Conservation (phyloP, 2,113 vertebrate species). For the Tetrax tetrax region DNA sequence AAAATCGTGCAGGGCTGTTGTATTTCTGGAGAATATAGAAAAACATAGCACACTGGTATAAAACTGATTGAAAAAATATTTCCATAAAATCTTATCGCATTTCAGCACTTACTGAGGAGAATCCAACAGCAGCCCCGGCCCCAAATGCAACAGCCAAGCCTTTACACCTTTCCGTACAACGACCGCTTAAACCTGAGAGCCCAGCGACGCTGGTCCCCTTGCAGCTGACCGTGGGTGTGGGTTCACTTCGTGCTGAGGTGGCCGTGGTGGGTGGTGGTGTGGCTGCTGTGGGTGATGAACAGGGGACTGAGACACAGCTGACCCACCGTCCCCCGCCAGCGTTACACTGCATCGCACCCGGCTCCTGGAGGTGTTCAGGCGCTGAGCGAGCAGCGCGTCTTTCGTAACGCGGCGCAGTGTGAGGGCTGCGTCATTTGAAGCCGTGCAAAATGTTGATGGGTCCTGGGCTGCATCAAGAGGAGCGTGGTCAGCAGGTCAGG, state of each 20-base stretch:
- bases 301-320: neutral
- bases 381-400: neutral
- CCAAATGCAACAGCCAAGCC: neutral
- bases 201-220: accelerated
- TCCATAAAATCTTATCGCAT: neutral
- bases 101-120: slow-evolving; percentile 1
- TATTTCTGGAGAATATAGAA: slow-evolving; percentile 10
- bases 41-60: neutral
- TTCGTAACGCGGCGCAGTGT: neutral
- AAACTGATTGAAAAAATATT: slow-evolving; percentile 10
- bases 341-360: neutral
- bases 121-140: neutral
- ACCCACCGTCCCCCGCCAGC: neutral
- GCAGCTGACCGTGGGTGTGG: accelerated
- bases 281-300: neutral
- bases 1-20: slow-evolving; percentile 5
- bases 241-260: neutral
- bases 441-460: neutral
- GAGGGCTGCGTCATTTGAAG: accelerated
- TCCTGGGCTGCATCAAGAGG: too few relatives aligned
- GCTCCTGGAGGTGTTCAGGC: neutral
- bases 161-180: neutral
- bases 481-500: too few relatives aligned
- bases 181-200: neutral
- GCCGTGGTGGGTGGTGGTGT: neutral